Base-by-base conservation (phyloP, 2,113 vertebrate species). In the Platysternon megacephalum region DNA sequence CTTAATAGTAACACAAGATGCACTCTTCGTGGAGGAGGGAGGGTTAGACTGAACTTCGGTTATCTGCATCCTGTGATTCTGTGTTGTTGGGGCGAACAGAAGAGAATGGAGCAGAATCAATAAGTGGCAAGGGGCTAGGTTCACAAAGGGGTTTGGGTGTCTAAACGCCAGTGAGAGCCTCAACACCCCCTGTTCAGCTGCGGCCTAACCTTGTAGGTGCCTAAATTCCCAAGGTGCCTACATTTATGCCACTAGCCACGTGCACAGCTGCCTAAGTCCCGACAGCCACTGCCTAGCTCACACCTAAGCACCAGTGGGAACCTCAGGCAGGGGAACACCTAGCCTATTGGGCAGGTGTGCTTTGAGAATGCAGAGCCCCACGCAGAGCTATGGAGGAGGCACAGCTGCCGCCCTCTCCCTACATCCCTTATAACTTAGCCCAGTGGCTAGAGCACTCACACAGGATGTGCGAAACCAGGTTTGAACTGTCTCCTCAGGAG, bases 1-100 rank as follows among this genome's bases (percentile, higher is more conserved):
- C 11, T 44, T 5, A 44, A 42, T 26, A 76, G n/a, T 44, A 44
- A 76, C 5, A 12, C 72, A 76, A 14, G 39, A 76, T 6, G 10
- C 5, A 12, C 5, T 24, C 11, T 42, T 42, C 17, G 26, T 35
- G 42, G 48, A 84, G 68, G 2, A 13, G 51, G 56, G 1, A 87
- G 1, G 0, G 0, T 72, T 51, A 52, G 52, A 58, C 1, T 80
- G 11, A 6, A 8, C 58, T 81, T 56, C 39, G 1, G 1, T 80
- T 86, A 29, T 17, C 61, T n/a, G 35, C 16, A 13, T 42, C 42
- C 72, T 22, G 21, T 44, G 39, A 76, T 24, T 44, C 39, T n/a
- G 22, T 76, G 72, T 22, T 42, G 72, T 44, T 11, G 12, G 39
- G 72, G 39, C 2, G 5, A 42, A 76, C 72, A 44, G 72, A 26